Conservation (phyloP, 2,113 vertebrate species). For the Glaucomys volans region DNA sequence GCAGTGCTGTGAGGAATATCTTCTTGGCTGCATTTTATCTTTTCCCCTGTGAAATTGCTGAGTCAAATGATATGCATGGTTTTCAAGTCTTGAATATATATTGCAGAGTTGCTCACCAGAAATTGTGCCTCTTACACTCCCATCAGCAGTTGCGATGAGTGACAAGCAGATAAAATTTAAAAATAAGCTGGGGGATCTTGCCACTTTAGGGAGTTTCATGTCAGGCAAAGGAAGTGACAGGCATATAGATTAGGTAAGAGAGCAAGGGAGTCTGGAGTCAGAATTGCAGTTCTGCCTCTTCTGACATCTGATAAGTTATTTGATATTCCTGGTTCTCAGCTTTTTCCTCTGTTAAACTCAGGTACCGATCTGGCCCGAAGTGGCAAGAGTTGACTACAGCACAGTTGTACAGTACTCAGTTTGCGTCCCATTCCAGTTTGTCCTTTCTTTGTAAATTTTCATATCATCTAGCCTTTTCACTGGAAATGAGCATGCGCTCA, state of each 20-base stretch:
- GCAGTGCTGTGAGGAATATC: background rate
- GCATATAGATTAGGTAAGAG: background rate
- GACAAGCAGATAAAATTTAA: background rate
- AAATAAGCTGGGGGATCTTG: background rate
- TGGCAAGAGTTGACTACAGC: background rate
- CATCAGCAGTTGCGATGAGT: background rate
- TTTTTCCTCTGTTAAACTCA: background rate
- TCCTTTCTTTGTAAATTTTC: constrained; percentile 28
- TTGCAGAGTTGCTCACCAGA: background rate
- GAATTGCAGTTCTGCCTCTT: background rate
- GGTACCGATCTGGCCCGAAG: background rate
- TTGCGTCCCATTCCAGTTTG: background rate
- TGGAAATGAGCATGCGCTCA: background rate
- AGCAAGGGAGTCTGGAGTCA: background rate
- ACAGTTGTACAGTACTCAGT: background rate
- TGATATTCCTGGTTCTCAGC: background rate
- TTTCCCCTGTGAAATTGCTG: background rate
- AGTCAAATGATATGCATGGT: background rate
- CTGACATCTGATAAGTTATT: background rate
- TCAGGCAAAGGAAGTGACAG: background rate
- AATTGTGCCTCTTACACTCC: background rate
- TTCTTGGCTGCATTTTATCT: background rate
- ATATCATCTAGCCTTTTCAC: constrained; percentile 15
- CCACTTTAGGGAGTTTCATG: constrained; percentile 7
- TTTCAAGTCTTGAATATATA: background rate